Evolutionary conservation across 2,888 invertebrate genomes (phyloP).

Genomic region (Lepetodrilus schrolli): DNA sequence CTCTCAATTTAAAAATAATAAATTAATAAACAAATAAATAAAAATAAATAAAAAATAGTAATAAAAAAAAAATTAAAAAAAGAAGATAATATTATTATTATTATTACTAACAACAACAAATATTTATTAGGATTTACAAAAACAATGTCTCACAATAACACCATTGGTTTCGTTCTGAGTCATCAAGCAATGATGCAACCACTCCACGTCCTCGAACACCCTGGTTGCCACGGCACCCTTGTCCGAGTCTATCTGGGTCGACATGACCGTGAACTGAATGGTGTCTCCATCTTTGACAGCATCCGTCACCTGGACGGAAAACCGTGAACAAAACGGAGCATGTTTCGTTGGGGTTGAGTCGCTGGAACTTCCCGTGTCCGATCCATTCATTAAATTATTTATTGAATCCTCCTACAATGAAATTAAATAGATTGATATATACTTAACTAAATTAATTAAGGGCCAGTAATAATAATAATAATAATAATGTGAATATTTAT

Average conservation of each 20-base stretch:
- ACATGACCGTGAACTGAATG: conserved; percentile 64
- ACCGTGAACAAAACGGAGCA: conserved; percentile 55
- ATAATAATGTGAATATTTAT: too few relatives aligned
- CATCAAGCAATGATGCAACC: conserved; percentile 75
- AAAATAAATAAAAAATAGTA: too few relatives aligned
- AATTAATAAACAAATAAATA: too few relatives aligned
- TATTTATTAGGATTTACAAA: too few relatives aligned
- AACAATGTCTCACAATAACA: conserved; percentile 75
- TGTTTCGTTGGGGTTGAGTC: conserved; percentile 36
- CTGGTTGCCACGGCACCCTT: conserved; percentile 52
- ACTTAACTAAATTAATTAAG: too few relatives aligned
- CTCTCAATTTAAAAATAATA: too few relatives aligned
- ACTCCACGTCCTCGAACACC: conserved; percentile 76
- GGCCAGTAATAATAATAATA: too few relatives aligned
- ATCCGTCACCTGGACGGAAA: conserved; percentile 56
- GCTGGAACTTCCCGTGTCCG: conserved; percentile 42
- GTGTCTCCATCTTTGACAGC: conserved; percentile 67
- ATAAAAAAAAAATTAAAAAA: too few relatives aligned
- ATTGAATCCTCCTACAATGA: not conserved
- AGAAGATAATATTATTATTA: too few relatives aligned
- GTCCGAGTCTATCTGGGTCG: conserved; percentile 31
- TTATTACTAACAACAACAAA: too few relatives aligned
- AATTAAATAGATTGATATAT: too few relatives aligned
- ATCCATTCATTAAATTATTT: conserved; percentile 6
- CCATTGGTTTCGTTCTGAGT: conserved; percentile 73